Percentiles rank a stretch among this genome's conserved stretches.
phyloP scores from a whole-genome alignment of 2,888 invertebrate genomes.

The Girardia tigrina region DNA sequence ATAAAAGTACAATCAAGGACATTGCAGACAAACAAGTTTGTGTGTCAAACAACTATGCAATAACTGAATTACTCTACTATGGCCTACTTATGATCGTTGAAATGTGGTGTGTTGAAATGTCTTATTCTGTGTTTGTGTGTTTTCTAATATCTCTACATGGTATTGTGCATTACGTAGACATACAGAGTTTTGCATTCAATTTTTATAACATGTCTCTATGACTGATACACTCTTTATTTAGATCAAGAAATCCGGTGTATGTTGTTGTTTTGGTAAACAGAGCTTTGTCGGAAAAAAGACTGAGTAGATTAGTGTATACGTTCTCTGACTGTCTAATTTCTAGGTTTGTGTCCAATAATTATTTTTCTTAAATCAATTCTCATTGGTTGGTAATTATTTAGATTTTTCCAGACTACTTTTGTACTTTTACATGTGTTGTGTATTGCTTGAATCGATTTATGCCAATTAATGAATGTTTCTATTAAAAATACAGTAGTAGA shows the following conservation, averaged over 20 bases:
- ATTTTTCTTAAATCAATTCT: background rate
- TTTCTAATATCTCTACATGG: background rate
- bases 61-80: background rate
- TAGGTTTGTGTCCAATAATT: background rate
- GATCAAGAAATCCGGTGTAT: background rate
- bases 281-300: background rate
- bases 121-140: background rate
- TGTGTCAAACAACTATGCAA: background rate
- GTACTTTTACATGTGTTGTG: background rate
- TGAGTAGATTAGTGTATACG: background rate
- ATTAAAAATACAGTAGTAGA: background rate
- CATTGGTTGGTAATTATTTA: background rate
- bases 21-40: background rate
- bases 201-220: background rate
- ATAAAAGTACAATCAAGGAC: background rate
- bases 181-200: background rate
- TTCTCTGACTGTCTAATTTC: background rate
- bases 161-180: background rate
- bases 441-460: background rate
- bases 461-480: background rate
- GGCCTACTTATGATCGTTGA: background rate
- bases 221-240: background rate
- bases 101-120: background rate
- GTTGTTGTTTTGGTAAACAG: background rate
- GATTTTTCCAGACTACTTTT: background rate